phyloP scores from a whole-genome alignment of 2,888 invertebrate genomes.

The Caenorhabditis becei region DNA sequence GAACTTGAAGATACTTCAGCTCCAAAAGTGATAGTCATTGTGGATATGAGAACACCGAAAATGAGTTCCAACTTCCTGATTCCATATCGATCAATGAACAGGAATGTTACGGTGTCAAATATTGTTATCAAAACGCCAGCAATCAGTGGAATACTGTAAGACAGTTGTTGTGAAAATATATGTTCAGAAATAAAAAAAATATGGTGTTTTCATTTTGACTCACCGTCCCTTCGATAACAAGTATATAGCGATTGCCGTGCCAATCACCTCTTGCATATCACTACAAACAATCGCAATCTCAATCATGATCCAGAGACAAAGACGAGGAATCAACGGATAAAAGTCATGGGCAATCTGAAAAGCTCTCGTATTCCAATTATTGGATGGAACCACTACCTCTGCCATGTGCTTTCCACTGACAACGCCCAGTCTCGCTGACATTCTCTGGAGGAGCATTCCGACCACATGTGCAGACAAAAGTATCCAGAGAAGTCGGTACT shows the following conservation, averaged over 20 bases:
- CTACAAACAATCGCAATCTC: slow-evolving; percentile 94
- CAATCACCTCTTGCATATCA: slow-evolving; percentile 92
- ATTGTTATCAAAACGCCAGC: slow-evolving; percentile 91
- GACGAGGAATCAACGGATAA: slow-evolving; percentile 88
- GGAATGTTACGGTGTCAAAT: slow-evolving; percentile 91
- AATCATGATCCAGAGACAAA: slow-evolving; percentile 86
- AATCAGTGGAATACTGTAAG: slow-evolving; percentile 86
- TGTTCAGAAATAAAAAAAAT: too few species aligned
- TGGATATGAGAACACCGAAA: slow-evolving; percentile 88
- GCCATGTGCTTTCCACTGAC: slow-evolving; percentile 91
- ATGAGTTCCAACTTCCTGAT: slow-evolving; percentile 89
- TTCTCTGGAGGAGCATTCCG: slow-evolving; percentile 91
- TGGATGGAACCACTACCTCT: slow-evolving; percentile 73
- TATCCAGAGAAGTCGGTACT: slow-evolving; percentile 91
- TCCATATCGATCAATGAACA: slow-evolving; percentile 90
- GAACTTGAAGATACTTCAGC: too few species aligned
- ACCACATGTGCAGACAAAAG: slow-evolving; percentile 89
- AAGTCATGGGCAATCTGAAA: slow-evolving; percentile 84
- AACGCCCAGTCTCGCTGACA: slow-evolving; percentile 89
- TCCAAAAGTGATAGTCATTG: slow-evolving; percentile 92
- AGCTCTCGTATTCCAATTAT: slow-evolving; percentile 53
- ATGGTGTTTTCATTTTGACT: too few species aligned
- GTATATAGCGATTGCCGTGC: slow-evolving; percentile 91
- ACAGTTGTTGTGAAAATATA: background rate
- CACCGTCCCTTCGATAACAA: slow-evolving; percentile 89